phyloP scores from a whole-genome alignment of 2,888 invertebrate genomes.

The Cyaniris semiargus region DNA sequence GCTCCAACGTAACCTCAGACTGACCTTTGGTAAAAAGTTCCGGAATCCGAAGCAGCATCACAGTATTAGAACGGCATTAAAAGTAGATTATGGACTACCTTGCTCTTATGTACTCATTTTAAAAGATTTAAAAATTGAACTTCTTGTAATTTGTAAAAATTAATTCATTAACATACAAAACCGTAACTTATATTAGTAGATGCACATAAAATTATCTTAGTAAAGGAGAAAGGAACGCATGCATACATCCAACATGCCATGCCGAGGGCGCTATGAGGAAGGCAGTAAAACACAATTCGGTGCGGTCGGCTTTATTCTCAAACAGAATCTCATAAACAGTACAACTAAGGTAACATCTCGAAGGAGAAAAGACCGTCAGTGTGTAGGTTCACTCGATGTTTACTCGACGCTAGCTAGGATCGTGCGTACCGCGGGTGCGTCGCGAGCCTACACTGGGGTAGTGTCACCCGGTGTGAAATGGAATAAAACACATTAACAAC shows the following conservation, averaged over 20 bases:
- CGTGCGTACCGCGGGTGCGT: slow-evolving; percentile 55
- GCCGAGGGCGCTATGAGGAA: slow-evolving; percentile 65
- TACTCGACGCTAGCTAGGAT: slow-evolving; percentile 45
- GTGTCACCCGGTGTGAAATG: slow-evolving; percentile 69
- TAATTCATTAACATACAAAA: not conserved
- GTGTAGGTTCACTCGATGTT: slow-evolving; percentile 51
- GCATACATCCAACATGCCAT: slow-evolving; percentile 74
- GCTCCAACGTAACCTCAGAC: slow-evolving; percentile 64
- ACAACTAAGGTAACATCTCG: slow-evolving; percentile 63
- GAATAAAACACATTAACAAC: slow-evolving; percentile 76
- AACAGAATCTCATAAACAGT: slow-evolving; percentile 58
- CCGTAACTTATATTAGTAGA: slow-evolving; percentile 7
- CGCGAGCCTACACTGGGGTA: slow-evolving; percentile 56
- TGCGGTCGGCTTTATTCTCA: slow-evolving; percentile 76
- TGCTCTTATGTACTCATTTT: not conserved
- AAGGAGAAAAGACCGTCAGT: slow-evolving; percentile 56
- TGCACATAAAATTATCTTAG: slow-evolving; percentile 19
- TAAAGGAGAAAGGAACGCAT: slow-evolving; percentile 48
- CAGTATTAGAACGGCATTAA: slow-evolving; percentile 68
- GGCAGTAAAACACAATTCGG: slow-evolving; percentile 79
- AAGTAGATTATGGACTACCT: slow-evolving; percentile 40
- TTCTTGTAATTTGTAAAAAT: not conserved
- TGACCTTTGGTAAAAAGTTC: slow-evolving; percentile 76
- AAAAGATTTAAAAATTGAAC: not conserved
- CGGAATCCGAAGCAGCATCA: slow-evolving; percentile 79